Percentiles rank a stretch among this genome's conserved stretches.
These are phyloP conservation scores for Leptopilina boulardi DNA, from an alignment of 1,140 invertebrate species.

Conservation along the genomic window DNA sequence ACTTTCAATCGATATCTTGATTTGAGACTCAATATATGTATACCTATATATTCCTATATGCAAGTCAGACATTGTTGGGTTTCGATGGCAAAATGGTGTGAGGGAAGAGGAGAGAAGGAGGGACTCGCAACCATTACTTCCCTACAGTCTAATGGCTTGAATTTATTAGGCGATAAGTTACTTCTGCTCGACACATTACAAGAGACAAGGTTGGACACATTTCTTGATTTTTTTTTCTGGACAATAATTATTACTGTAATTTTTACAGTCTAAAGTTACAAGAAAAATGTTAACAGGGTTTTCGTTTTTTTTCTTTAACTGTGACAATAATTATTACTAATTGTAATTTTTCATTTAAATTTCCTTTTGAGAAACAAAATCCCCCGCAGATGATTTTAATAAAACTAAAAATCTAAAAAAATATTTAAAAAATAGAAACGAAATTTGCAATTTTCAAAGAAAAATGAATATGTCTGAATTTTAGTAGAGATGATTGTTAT, in stretches of 20 bases:
- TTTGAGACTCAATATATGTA: slow-evolving; percentile 44
- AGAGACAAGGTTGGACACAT: background rate
- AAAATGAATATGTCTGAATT: background rate
- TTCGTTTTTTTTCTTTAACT: too few relatives aligned
- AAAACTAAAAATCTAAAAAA: too few relatives aligned
- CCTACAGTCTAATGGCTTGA: slow-evolving; percentile 67
- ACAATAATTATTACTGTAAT: background rate
- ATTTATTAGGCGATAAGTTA: slow-evolving; percentile 71
- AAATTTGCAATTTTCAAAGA: background rate
- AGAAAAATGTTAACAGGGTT: too few relatives aligned
- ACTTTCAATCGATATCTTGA: slow-evolving; percentile 45
- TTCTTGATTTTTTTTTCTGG: background rate
- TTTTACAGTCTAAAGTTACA: background rate
- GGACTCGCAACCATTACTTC: slow-evolving; percentile 67
- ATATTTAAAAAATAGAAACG: too few relatives aligned
- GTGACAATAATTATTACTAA: too few relatives aligned
- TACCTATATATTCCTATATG: background rate
- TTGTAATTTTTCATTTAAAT: too few relatives aligned
- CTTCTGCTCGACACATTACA: slow-evolving; percentile 39
- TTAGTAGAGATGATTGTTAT: background rate
- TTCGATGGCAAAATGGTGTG: background rate
- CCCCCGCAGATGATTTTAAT: too few relatives aligned
- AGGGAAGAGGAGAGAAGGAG: too few relatives aligned
- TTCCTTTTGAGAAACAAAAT: too few relatives aligned
- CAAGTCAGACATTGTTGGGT: slow-evolving; percentile 7